Percentiles rank a stretch among this genome's conserved stretches.
Evolutionary conservation across 2,888 invertebrate genomes (phyloP).

Genomic region (Fissipunctia ypsillon): DNA sequence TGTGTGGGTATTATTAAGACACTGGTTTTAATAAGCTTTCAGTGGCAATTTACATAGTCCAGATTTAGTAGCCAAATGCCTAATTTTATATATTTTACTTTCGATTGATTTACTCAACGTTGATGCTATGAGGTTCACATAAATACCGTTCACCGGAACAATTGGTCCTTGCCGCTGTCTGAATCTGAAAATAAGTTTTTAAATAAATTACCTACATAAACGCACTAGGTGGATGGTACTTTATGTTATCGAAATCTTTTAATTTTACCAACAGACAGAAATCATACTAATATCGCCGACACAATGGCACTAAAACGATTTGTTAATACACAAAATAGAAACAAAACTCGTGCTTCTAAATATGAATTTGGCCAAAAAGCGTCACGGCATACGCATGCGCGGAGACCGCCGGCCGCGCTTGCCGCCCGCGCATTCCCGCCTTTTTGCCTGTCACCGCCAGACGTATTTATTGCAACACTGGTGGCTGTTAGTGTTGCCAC

Average conservation of each 20-base stretch:
- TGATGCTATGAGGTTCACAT: neutral
- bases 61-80: too few relatives aligned
- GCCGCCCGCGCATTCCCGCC: slow-evolving; percentile 80
- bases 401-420: slow-evolving; percentile 84
- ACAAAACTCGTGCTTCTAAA: slow-evolving; percentile 75
- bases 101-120: neutral
- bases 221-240: neutral
- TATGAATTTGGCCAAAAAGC: slow-evolving; percentile 83
- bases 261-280: neutral
- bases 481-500: slow-evolving; percentile 53
- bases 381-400: slow-evolving; percentile 76
- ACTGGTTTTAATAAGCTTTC: too few relatives aligned
- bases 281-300: slow-evolving; percentile 25
- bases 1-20: too few relatives aligned
- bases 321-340: slow-evolving; percentile 61
- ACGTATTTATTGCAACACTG: slow-evolving; percentile 87
- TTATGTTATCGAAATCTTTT: neutral
- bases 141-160: neutral
- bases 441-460: slow-evolving; percentile 83
- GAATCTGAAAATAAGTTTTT: neutral
- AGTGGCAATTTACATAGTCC: too few relatives aligned
- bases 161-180: neutral
- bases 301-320: slow-evolving; percentile 60
- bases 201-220: too few relatives aligned
- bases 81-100: neutral